Evolutionary conservation across 1,140 invertebrate genomes (phyloP).

Genomic region (Pseudomyrmex sp.): DNA sequence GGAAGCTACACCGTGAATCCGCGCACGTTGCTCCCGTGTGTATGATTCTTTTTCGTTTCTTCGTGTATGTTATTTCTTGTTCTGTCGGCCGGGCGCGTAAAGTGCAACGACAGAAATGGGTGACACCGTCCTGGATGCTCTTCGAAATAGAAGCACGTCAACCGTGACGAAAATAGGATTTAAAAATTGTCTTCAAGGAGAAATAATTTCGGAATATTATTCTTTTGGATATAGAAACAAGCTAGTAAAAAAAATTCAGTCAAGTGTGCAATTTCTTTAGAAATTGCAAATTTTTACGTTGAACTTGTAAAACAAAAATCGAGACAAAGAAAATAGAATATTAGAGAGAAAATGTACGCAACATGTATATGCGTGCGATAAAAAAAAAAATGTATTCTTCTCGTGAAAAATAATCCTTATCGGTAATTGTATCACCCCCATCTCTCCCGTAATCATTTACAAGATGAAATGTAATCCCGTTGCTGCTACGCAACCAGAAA

Average conservation of each 20-base stretch:
- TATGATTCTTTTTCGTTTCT: slow-evolving; percentile 55
- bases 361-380: not conserved
- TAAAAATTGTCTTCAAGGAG: slow-evolving; percentile 26
- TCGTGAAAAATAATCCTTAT: slow-evolving; percentile 53
- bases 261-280: not conserved
- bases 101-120: slow-evolving; percentile 44
- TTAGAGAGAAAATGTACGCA: not conserved
- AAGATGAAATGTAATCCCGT: slow-evolving; percentile 49
- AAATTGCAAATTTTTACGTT: not conserved
- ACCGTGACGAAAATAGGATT: slow-evolving; percentile 46
- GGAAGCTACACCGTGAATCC: slow-evolving; percentile 42
- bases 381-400: not conserved
- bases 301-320: slow-evolving; percentile 18
- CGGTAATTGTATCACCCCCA: not conserved
- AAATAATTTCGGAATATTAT: slow-evolving; percentile 15
- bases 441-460: slow-evolving; percentile 53
- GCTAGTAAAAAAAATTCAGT: not conserved
- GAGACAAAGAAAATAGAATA: not conserved
- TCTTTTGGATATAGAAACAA: not conserved
- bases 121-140: slow-evolving; percentile 22
- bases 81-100: slow-evolving; percentile 12
- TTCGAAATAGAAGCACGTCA: not conserved
- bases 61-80: slow-evolving; percentile 47
- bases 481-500: not conserved
- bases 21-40: slow-evolving; percentile 51